Evolutionary conservation across 2,888 invertebrate species (phyloP), one percentile per base, ranked within the genome.

Genomic region (Nemoura dubitans): DNA sequence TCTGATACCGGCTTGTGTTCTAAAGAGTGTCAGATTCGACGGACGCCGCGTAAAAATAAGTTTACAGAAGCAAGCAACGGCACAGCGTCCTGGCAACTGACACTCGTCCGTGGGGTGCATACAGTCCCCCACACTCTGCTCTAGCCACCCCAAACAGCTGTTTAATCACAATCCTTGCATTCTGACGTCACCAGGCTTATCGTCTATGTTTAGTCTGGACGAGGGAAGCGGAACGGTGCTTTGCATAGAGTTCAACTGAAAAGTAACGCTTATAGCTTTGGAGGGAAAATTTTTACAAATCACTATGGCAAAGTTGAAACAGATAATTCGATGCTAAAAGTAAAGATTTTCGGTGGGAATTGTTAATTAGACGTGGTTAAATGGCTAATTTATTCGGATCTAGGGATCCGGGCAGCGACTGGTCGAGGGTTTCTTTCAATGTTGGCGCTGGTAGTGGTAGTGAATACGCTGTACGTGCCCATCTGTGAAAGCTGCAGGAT

Each of bases 61-160:
- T 28, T 26, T 2, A 10, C 36, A 83, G 43, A 42, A 43, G 16
- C 82, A 30, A 43, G 36, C 83, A 6, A 26, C 42, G 83, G 1
- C 1, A 25, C 26, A 21, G 42, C 42, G 30, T 43, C 30, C 42
- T 29, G 5, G n/a, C 30, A 81, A 59, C 84, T 84, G 84, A 76
- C 76, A 84, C n/a, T n/a, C n/a, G 26, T 84, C 76, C 3, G 76
- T 84, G 84, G 84, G 84, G 84, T 84, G 84, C 6, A 76, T 76
- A 27, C n/a, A 84, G 27, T 59, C 84, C 84, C 84, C 84, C 84
- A 25, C 76, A 26, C 84, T 76, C 21, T 21, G n/a, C 21, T 76
- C 78, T 6, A 78, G 10, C 78, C 28, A 78, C 83, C 83, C 83
- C 84, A 76, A 27, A 84, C 84, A 84, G 84, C 84, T 84, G 84